Evolutionary conservation across 2,797 vertebrate genomes (phyloP), one percentile per base, ranked within the genome.

Genomic region (Lagocephalus sceleratus): DNA sequence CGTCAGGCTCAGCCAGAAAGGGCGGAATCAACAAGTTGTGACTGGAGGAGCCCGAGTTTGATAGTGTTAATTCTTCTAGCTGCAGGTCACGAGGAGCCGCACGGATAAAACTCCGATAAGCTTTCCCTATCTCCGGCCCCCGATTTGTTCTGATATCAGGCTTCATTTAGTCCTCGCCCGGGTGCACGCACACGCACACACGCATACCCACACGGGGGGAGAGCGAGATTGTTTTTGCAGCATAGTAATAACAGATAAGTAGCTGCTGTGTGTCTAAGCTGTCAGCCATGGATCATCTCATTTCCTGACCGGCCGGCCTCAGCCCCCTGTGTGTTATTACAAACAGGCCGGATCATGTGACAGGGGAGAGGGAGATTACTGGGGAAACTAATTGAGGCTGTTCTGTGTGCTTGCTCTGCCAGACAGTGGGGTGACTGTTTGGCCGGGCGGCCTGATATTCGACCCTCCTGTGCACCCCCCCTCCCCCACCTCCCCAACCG

Each of bases 271-370:
- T 78, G 83, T 81, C 77, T 78, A 73, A 78, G 75, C 83, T 82
- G 85, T 87, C 85, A 88, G 68, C 75, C 71, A 71, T 79, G 85
- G 84, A 87, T 89, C 84, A 86, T 87, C 82, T 86, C 73, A 86
- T 86, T 88, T 87, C 87, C 87, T 89, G 87, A 82, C 70, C 63
- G 5, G 78, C 58, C 54, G 47, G 8, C 67, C 73, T 57, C 0
- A 63, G 71, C 66, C 78, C 78, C 80, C 71, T 68, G 83, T 81
- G 74, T 85, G 82, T 87, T 88, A 87, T 88, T 90, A 81, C 82
- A 84, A 87, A 85, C 84, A 81, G 77, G 57, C 78, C 58, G 32
- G 80, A 86, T 91, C 86, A 83, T 49, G 23, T 85, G 83, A 84
- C 84, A 75, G 63, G 59, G 78, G 78, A 4, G 23, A 58, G 75